Evolutionary conservation across 1,140 invertebrate species (phyloP).

Genomic region (Drosophila pectinifera): DNA sequence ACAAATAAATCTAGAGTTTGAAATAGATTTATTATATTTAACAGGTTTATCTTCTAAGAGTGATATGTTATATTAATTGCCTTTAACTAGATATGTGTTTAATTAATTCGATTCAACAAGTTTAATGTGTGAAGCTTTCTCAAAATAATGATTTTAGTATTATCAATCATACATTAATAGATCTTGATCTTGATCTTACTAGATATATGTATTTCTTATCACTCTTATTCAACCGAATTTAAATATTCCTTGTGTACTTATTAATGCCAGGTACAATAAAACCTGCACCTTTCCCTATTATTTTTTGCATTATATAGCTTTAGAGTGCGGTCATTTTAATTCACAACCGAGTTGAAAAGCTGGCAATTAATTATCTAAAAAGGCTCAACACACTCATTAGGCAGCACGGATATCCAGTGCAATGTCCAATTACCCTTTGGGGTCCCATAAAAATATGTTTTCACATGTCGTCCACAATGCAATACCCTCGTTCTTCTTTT

Average conservation of each 20-base stretch:
- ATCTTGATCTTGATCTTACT: no score
- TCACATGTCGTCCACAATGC: constrained; percentile 55
- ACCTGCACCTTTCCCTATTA: no score
- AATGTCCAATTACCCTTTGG: constrained; percentile 53
- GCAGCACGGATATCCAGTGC: constrained; percentile 42
- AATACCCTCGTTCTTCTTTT: constrained; percentile 22
- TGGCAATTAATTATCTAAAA: constrained; percentile 59
- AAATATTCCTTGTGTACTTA: neutral
- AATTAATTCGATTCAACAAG: no score
- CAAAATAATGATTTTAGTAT: no score
- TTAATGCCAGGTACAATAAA: neutral
- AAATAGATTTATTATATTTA: no score
- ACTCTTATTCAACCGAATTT: neutral
- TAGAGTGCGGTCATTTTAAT: constrained; percentile 23
- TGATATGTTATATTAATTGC: neutral
- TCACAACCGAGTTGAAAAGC: constrained; percentile 54
- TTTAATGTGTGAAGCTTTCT: no score
- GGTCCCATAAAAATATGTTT: constrained; percentile 65
- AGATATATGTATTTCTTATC: no score
- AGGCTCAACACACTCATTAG: constrained; percentile 58
- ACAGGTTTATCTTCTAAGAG: neutral
- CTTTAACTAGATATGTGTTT: no score
- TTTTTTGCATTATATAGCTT: neutral
- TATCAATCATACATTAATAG: no score
- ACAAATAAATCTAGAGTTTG: neutral